These are phyloP conservation scores for Numenius phaeopus DNA, from an alignment of 2,797 vertebrate species.

Conservation along the genomic window DNA sequence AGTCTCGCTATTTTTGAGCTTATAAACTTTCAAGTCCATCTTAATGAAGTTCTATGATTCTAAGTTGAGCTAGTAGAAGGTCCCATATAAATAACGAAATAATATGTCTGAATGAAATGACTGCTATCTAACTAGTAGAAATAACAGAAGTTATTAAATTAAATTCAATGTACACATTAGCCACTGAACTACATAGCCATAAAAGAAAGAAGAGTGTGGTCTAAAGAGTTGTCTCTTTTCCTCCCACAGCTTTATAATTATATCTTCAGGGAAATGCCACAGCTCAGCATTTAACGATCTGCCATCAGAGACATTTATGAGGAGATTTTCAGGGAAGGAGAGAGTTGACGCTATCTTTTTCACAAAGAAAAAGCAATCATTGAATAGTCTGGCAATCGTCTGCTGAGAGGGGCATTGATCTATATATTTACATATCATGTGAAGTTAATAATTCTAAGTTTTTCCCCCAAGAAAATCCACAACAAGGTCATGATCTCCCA, in stretches of 20 bases:
- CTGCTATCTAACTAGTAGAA: constrained; percentile 61
- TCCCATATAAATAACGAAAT: constrained; percentile 65
- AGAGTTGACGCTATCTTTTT: constrained; percentile 46
- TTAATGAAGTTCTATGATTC: constrained; percentile 9
- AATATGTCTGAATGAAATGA: constrained; percentile 56
- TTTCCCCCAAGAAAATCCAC: not conserved
- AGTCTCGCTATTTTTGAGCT: not conserved
- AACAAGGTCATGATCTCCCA: not conserved
- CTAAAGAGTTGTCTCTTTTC: constrained; percentile 61
- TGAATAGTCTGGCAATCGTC: not conserved
- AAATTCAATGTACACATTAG: constrained; percentile 62
- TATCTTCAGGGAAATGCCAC: constrained; percentile 61
- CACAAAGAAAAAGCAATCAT: constrained; percentile 3
- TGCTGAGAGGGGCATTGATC: not conserved
- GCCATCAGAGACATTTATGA: constrained; percentile 65
- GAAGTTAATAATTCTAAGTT: not conserved
- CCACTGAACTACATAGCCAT: constrained; percentile 57
- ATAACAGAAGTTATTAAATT: constrained; percentile 70
- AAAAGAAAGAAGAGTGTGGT: constrained; percentile 59
- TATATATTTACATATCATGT: constrained; percentile 8
- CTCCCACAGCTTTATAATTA: constrained; percentile 61
- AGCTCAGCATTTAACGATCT: constrained; percentile 70
- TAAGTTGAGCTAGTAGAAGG: not conserved
- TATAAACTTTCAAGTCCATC: constrained; percentile 46
- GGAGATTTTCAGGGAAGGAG: constrained; percentile 51